A percentile compares a stretch with the other conserved stretches of the same genome.
Conservation (phyloP, 2,113 vertebrate genomes). For the Ptilonorhynchus violaceus region DNA sequence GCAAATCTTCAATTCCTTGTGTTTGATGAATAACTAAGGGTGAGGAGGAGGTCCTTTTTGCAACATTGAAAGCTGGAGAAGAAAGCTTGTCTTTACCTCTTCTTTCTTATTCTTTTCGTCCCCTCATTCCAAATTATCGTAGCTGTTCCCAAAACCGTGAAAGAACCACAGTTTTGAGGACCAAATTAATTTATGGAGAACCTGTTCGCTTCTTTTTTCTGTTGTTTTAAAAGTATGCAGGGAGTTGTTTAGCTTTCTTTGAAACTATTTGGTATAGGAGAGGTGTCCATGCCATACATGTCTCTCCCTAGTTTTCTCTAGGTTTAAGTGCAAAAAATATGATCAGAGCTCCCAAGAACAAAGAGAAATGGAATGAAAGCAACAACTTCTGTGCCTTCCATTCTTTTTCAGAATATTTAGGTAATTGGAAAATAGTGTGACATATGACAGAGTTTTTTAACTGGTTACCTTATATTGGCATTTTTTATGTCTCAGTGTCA, state of each 20-base stretch:
- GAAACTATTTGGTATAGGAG: not conserved
- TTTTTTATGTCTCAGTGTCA: not conserved
- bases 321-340: not conserved
- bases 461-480: not conserved
- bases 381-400: not conserved
- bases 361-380: not conserved
- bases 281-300: not conserved
- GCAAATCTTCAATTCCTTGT: not conserved
- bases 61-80: not conserved
- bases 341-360: not conserved
- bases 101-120: not conserved
- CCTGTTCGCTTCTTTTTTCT: not conserved
- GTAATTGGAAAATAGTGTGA: not conserved
- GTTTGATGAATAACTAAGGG: not conserved
- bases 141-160: not conserved
- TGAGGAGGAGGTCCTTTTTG: not conserved
- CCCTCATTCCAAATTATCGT: not conserved
- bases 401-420: not conserved
- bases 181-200: not conserved
- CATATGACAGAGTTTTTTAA: not conserved
- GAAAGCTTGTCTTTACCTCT: not conserved
- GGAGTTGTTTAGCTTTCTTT: not conserved
- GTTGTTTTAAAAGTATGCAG: not conserved
- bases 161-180: not conserved
- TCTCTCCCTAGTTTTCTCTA: not conserved